Conservation (phyloP, 2,113 vertebrate species). For the Upupa epops region DNA sequence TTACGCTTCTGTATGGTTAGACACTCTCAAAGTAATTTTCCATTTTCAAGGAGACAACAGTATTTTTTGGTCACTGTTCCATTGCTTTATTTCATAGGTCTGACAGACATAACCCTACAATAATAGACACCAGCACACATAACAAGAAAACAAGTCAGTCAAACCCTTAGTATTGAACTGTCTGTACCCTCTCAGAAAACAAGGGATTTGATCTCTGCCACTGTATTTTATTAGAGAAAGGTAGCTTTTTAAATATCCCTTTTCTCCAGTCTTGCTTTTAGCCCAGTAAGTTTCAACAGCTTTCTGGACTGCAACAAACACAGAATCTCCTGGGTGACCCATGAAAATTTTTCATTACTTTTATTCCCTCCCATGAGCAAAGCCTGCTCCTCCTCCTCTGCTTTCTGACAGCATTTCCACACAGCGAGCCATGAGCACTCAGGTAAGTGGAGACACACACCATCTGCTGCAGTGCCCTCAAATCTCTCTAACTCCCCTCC, state of each 20-base stretch:
- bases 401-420: not conserved
- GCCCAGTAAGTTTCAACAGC: not conserved
- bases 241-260: not conserved
- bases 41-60: not conserved
- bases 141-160: not conserved
- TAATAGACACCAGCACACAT: not conserved
- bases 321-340: not conserved
- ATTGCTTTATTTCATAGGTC: not conserved
- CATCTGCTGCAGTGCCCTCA: not conserved
- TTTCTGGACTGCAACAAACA: not conserved
- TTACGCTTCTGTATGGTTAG: not conserved
- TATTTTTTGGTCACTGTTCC: not conserved
- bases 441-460: not conserved
- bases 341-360: not conserved
- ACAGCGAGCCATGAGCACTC: not conserved
- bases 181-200: not conserved
- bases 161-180: not conserved
- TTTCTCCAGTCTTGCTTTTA: not conserved
- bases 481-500: not conserved
- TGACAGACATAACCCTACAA: not conserved
- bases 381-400: not conserved
- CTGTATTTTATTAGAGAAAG: not conserved
- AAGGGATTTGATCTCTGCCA: not conserved
- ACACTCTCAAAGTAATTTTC: not conserved
- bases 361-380: not conserved